Conservation (phyloP, 2,113 vertebrate species). For the Oostethus manadensis region DNA sequence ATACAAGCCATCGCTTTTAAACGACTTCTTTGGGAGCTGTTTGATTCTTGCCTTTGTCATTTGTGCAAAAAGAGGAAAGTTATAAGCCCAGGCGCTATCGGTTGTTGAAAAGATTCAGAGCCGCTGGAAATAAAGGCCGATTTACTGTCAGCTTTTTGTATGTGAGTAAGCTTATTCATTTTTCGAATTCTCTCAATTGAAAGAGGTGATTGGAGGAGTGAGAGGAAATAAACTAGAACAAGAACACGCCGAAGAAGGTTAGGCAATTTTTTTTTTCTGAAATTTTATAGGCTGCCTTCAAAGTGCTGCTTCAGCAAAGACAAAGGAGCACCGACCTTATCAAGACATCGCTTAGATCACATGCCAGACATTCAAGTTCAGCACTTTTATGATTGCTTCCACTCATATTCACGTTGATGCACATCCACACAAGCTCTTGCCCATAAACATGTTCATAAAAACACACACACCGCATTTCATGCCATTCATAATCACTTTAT, state of each 20-base stretch:
- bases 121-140: conserved; percentile 40
- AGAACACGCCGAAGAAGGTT: conserved; percentile 21
- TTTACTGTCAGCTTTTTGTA: too few relatives aligned
- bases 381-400: conserved; percentile 60
- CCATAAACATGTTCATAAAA: conserved; percentile 17
- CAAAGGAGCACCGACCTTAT: conserved; percentile 37
- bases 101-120: conserved; percentile 38
- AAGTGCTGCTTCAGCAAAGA: conserved; percentile 50
- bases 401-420: conserved; percentile 27
- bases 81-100: conserved; percentile 40
- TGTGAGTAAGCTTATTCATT: neutral
- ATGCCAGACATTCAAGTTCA: conserved; percentile 46
- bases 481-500: conserved; percentile 39
- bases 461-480: conserved; percentile 19
- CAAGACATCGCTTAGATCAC: conserved; percentile 41
- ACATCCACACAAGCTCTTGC: conserved; percentile 1
- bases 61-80: conserved; percentile 22
- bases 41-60: conserved; percentile 52
- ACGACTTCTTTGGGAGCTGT: conserved; percentile 26
- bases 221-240: conserved; percentile 25
- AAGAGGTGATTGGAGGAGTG: conserved; percentile 18
- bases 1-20: conserved; percentile 29
- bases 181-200: conserved; percentile 13
- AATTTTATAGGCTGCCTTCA: conserved; percentile 38
- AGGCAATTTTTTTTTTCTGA: conserved; percentile 13